Base-by-base conservation (phyloP, 2,888 invertebrate genomes). In the Halictus quadricinctus region DNA sequence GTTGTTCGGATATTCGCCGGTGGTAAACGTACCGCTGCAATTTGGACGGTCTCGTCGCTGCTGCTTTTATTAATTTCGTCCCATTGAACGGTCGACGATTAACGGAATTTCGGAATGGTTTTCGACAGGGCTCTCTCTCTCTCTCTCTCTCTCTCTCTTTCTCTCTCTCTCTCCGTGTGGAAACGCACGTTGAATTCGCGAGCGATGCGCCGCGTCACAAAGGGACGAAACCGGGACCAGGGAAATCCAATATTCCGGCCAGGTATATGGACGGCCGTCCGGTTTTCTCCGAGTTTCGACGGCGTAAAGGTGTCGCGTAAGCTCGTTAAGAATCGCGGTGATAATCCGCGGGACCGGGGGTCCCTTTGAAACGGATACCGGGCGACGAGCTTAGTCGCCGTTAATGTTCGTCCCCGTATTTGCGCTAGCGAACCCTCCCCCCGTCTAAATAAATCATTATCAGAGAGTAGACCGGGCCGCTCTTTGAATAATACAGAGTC, bases 381-480 rank as follows among this genome's bases (percentile, higher is more conserved):
- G 29, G 36, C 54, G n/a, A 36, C 29, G 12, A 48, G 76, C 73
- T 73, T 64, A 58, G 74, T 21, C 54, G 76, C 1, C 50, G 69
- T 50, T 74, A 75, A 81, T 79, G 72, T 79, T 29, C 72, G 58
- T 50, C 64, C 18, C 18, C 25, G 46, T 80, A 72, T 69, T 70
- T 69, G 76, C 83, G 36, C 73, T 13, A 10, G 48, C 25, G 15
- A 41, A 12, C 15, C 72, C 74, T 66, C 54, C 21, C 74, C 70
- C 21, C 21, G 83, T 64, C 83, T 91, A 92, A 92, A 92, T 92
- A 92, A 92, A 92, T 92, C 91, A 92, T 91, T 89, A 91, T 91
- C 88, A 77, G 73, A 60, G 82, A 74, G 87, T 69, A 88, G 86
- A 88, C 89, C 81, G 81, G 29, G 86, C 76, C 48, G 79, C 54